These are phyloP conservation scores for Doryteuthis pealeii DNA, from an alignment of 1,140 invertebrate species.

Conservation along the genomic window DNA sequence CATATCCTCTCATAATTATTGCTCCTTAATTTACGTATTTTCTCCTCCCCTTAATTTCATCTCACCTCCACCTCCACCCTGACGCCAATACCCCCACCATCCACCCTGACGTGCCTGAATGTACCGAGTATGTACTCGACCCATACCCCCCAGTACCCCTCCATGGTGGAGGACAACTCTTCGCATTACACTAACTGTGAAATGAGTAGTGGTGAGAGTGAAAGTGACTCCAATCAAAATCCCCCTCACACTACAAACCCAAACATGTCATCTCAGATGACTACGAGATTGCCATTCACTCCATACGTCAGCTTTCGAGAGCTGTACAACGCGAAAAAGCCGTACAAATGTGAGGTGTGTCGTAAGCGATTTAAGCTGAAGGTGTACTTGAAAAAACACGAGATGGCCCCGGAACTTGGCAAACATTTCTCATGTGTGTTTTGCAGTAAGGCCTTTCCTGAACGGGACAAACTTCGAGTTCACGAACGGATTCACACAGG, in stretches of 20 bases:
- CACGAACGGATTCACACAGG: constrained; percentile 27
- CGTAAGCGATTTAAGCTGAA: constrained; percentile 16
- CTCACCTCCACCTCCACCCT: no score
- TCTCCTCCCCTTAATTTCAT: no score
- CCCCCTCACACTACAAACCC: neutral
- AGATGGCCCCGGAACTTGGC: neutral
- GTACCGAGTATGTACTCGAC: no score
- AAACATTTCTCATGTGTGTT: constrained; percentile 3
- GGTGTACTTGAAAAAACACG: constrained; percentile 20
- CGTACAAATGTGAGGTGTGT: constrained; percentile 23
- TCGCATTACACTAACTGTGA: no score
- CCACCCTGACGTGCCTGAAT: no score
- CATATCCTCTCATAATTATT: no score
- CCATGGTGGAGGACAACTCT: no score
- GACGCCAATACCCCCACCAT: no score
- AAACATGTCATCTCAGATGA: neutral
- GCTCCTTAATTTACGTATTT: no score
- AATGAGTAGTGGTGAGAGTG: no score
- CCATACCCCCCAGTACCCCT: no score
- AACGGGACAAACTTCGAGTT: constrained; percentile 48
- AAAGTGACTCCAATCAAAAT: no score
- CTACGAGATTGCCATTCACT: neutral
- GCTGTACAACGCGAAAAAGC: constrained; percentile 13
- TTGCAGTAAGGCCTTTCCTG: constrained; percentile 14
- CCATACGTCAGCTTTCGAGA: neutral